These are phyloP conservation scores for Panagrolaimus sp. DNA, from an alignment of 1,140 invertebrate species.

Conservation along the genomic window DNA sequence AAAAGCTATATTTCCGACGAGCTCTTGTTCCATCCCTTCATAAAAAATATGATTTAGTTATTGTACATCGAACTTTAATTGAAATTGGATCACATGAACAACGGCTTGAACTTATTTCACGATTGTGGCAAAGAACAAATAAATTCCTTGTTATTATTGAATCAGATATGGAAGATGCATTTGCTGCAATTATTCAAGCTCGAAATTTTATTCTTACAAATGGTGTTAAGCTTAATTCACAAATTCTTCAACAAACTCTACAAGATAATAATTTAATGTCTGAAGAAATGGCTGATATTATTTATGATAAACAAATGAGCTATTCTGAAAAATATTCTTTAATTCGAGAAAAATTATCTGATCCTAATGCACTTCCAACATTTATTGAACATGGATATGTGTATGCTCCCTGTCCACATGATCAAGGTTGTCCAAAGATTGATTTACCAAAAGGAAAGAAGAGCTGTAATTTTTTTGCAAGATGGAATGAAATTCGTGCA, in stretches of 20 bases:
- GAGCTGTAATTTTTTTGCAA: slow-evolving; percentile 27
- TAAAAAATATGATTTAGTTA: slow-evolving; percentile 47
- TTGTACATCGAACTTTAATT: slow-evolving; percentile 41
- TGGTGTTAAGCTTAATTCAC: slow-evolving; percentile 31
- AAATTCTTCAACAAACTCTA: slow-evolving; percentile 23
- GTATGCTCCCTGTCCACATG: slow-evolving; percentile 43
- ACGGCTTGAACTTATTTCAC: slow-evolving; percentile 34
- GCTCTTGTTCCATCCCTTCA: slow-evolving; percentile 35
- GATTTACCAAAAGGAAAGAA: slow-evolving; percentile 11
- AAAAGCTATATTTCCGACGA: slow-evolving; percentile 40
- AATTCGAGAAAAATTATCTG: slow-evolving; percentile 32
- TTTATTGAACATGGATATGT: slow-evolving; percentile 35
- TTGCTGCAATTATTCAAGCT: slow-evolving; percentile 41
- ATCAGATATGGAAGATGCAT: slow-evolving; percentile 34
- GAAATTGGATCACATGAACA: slow-evolving; percentile 34
- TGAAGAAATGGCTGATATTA: slow-evolving; percentile 31
- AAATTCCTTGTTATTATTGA: slow-evolving; percentile 48
- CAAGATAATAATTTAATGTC: slow-evolving; percentile 20
- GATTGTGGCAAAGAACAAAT: slow-evolving; percentile 44
- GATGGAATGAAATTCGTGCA: slow-evolving; percentile 33
- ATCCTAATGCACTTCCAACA: slow-evolving; percentile 34
- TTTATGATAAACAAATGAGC: slow-evolving; percentile 30
- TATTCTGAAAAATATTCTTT: slow-evolving; percentile 39
- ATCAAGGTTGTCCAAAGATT: slow-evolving; percentile 33
- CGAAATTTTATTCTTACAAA: slow-evolving; percentile 42